Base-by-base conservation (phyloP, 1,140 invertebrate species). In the Papilio xuthus region DNA sequence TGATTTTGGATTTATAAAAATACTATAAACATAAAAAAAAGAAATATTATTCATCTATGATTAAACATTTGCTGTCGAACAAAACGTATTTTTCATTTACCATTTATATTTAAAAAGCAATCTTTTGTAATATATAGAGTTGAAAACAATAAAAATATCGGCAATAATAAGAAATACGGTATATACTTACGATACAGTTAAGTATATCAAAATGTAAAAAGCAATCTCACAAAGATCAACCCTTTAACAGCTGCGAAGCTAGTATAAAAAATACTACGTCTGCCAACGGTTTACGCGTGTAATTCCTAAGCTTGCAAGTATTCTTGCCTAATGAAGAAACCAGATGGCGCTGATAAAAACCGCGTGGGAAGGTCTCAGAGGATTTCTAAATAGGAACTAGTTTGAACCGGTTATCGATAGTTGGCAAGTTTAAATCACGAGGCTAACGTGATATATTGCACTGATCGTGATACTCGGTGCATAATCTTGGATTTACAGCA, bases 351-450 rank as follows among this genome's bases (percentile, higher is more conserved):
- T 71, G 37, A 76, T 73, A 73, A 44, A 73, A 73, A 73, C 12
- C 28, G 77, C 72, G 75, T 79, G 79, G 79, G 79, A 79, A 79
- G 75, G 71, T 79, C 79, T 77, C 53, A n/a, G 77, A 70, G 69
- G 76, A 78, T 77, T 78, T 80, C 75, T 70, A 77, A 37, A 70
- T 73, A 53, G 70, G n/a, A 74, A 77, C 74, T 26, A 77, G 67
- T 60, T 56, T 26, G 50, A 44, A 77, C 75, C 74, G 79, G 79
- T 77, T 79, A 77, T 79, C 71, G 4, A 47, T 73, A 47, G 71
- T 47, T 23, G 71, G 41, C 20, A 47, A 73, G 71, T 73, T 73
- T 47, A 73, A 73, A 73, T 73, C 71, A 73, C 18, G 23, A 47
- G 9, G 18, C 20, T 73, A 42, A 73, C 42, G 23, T 73, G 44